Evolutionary conservation across 2,113 vertebrate species (phyloP), one percentile per base, ranked within the genome.

Genomic region (Neolamprologus kungweensis): DNA sequence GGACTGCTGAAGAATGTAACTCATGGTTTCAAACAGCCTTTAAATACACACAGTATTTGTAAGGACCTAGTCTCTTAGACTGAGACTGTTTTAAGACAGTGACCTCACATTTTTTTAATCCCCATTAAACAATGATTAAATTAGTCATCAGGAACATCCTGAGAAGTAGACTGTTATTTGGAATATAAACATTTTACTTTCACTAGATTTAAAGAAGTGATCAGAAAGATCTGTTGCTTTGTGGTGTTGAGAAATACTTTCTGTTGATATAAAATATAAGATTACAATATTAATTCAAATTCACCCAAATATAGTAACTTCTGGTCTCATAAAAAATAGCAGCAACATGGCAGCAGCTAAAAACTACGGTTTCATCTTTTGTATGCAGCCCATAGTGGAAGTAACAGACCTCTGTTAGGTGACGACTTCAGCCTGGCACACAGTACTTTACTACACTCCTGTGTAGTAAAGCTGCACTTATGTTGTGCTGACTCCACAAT

Each of bases 351-450:
- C 21, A 55, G 21, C 11, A 55, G 53, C 11, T 55, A 13, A 55
- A 55, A 55, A 55, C 21, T 55, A 12, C 10, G 6, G 53, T 55
- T 55, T 55, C 53, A 55, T 55, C 21, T 55, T 55, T 55, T 55
- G 21, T 7, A 7, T 55, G 6, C 21, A 55, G 53, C 21, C 4
- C 53, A 13, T 13, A 55, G 53, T 55, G 21, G 21, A 55, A 55
- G 7, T 57, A 57, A 57, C 23, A 28, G 96, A 99, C 98, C 98
- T 94, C 98, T 97, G 78, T 97, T 96, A 47, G 98, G 97, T 88
- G 98, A 99, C 23, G 98, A 98, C 96, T 97, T 98, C 93, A 99
- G 97, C 88, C 97, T 97, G 94, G 96, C 63, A 91, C 98, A 57
- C 87, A 99, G 97, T 92, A 97, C 98, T 68, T 97, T 96, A 45